Evolutionary conservation across 2,888 invertebrate genomes (phyloP), one percentile per base, ranked within the genome.

Genomic region (Andrena dorsata): DNA sequence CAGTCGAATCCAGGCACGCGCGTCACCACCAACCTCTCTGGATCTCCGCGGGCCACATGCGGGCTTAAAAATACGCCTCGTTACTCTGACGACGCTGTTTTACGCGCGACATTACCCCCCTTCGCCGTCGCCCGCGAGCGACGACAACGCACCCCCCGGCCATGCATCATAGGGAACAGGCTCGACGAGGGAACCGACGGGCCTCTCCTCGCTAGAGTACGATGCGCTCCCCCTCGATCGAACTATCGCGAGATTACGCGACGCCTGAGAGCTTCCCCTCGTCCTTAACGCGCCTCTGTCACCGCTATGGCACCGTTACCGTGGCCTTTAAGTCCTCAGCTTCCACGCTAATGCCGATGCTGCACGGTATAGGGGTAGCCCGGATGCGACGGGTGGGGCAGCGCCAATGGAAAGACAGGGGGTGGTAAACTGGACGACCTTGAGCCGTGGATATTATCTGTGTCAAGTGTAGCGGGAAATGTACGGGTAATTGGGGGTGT

Each of bases 1-100:
- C 87, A 82, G 87, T 83, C 82, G 88, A 87, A 82, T 81, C 77
- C 80, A 76, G 75, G 76, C 85, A 79, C 81, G 80, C 86, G 88
- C 77, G 78, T 75, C 71, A 83, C 86, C 69, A 74, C 47, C 76
- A 72, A 51, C 68, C 26, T 56, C 56, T 72, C 28, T 61, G 83
- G 35, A 74, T 75, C 53, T 68, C 51, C 69, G 20, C 26, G 69
- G 64, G 30, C 58, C 71, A 49, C 82, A 72, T 20, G 76, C 72
- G 72, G 51, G 63, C 60, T 53, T 47, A 26, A 68, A 81, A 72
- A 63, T 81, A 53, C 69, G n/a, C 64, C 80, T 80, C 75, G 71
- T 75, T 74, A 49, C 71, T 35, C 26, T 8, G 30, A 56, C 23
- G 56, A 32, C 51, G 56, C 56, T 16, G 61, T 58, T 69, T 77